A percentile compares a stretch with the other conserved stretches of the same genome.
phyloP scores from a whole-genome alignment of 2,113 vertebrate species.

The Eretmochelys imbricata region DNA sequence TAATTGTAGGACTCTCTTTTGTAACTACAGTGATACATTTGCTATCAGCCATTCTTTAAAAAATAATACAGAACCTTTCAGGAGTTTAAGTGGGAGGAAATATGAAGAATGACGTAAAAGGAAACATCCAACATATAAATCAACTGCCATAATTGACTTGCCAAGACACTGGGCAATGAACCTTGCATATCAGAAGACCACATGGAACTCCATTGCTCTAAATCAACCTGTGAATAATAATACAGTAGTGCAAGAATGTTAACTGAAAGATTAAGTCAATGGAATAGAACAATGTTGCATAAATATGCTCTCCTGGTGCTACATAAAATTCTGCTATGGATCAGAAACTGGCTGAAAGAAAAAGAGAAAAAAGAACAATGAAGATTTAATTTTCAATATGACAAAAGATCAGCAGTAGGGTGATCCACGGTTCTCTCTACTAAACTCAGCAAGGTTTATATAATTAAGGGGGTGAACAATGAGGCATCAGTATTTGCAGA shows the following conservation, averaged over 20 bases:
- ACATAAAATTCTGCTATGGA: background rate
- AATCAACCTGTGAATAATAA: background rate
- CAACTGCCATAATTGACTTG: background rate
- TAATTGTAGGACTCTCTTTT: background rate
- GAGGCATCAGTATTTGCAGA: background rate
- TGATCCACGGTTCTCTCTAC: background rate
- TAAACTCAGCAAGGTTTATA: background rate
- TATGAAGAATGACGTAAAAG: background rate
- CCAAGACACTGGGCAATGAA: background rate
- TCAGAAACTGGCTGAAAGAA: background rate
- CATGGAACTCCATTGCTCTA: background rate
- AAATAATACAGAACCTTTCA: constrained; percentile 38
- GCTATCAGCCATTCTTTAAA: background rate
- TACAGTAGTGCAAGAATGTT: background rate
- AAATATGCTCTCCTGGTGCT: background rate
- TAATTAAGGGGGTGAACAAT: background rate
- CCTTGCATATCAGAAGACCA: background rate
- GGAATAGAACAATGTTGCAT: background rate
- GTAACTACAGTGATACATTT: background rate
- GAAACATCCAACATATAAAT: constrained; percentile 11
- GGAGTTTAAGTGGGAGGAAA: background rate
- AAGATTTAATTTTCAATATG: background rate
- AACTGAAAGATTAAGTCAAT: background rate
- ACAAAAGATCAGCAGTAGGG: background rate
- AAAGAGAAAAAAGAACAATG: background rate